Conservation (phyloP, 2,797 vertebrate species). For the Premnoplex brunnescens region DNA sequence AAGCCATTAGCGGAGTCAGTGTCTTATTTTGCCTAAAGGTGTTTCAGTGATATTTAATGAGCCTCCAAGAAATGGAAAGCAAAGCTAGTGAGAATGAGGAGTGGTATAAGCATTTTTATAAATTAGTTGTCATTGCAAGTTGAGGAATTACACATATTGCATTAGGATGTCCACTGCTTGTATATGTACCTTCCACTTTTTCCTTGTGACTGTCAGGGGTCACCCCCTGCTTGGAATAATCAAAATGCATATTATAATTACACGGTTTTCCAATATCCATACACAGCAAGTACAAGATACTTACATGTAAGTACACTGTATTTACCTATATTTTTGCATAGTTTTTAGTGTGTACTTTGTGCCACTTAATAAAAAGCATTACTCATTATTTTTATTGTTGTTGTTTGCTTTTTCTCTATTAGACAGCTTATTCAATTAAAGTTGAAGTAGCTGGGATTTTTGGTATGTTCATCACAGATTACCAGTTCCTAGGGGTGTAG, state of each 20-base stretch:
- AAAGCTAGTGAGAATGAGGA: constrained; percentile 33
- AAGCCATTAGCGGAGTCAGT: constrained; percentile 43
- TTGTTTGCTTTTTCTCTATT: constrained; percentile 17
- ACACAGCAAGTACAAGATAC: constrained; percentile 84
- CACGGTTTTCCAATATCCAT: constrained; percentile 81
- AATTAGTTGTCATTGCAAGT: constrained; percentile 58
- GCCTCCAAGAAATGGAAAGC: constrained; percentile 43
- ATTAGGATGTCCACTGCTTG: constrained; percentile 70
- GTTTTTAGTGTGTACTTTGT: constrained; percentile 85
- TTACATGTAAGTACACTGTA: constrained; percentile 83
- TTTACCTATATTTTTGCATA: constrained; percentile 86
- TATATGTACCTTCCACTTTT: constrained; percentile 62
- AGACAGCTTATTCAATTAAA: constrained; percentile 41
- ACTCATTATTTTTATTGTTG: constrained; percentile 35
- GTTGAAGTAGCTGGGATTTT: constrained; percentile 45
- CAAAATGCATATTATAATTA: constrained; percentile 86
- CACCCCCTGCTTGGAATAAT: constrained; percentile 69
- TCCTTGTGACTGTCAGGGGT: constrained; percentile 61
- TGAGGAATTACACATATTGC: constrained; percentile 76
- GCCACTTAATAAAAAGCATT: constrained; percentile 85
- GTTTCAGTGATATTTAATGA: constrained; percentile 13
- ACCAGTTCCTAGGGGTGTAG: constrained; percentile 60
- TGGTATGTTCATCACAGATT: constrained; percentile 61
- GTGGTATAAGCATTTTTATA: constrained; percentile 39
- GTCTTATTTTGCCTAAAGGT: constrained; percentile 36